A percentile compares a stretch with the other conserved stretches of the same genome.
Conservation (phyloP, 2,113 vertebrate genomes). For the Cavia aperea region DNA sequence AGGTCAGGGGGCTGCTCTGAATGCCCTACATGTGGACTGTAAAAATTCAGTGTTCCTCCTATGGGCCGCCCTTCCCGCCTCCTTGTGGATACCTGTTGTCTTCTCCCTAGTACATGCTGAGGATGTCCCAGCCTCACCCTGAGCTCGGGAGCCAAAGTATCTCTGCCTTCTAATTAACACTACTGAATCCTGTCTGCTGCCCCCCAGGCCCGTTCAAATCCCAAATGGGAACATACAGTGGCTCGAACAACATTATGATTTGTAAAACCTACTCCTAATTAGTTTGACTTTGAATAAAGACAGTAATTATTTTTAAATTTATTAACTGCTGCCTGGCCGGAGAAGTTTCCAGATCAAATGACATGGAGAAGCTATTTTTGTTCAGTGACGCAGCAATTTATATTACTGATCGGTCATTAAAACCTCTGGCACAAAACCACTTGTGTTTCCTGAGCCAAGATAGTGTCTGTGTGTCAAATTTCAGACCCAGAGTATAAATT, state of each 20-base stretch:
- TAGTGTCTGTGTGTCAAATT: slow-evolving; percentile 55
- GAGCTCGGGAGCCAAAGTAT: background rate
- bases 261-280: slow-evolving; percentile 59
- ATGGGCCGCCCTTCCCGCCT: background rate
- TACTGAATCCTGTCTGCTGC: slow-evolving; percentile 9
- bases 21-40: background rate
- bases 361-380: slow-evolving; percentile 65
- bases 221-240: background rate
- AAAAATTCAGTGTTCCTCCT: background rate
- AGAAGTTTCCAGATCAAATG: slow-evolving; percentile 66
- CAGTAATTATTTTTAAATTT: slow-evolving; percentile 73
- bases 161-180: slow-evolving; percentile 37
- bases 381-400: slow-evolving; percentile 73
- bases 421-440: slow-evolving; percentile 52
- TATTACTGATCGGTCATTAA: slow-evolving; percentile 51
- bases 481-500: slow-evolving; percentile 49
- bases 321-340: slow-evolving; percentile 69
- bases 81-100: background rate
- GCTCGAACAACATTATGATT: slow-evolving; percentile 54
- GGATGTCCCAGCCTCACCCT: background rate
- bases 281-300: slow-evolving; percentile 52
- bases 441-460: slow-evolving; percentile 64
- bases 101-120: background rate
- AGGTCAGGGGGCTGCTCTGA: background rate
- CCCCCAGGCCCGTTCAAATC: slow-evolving; percentile 37